Conservation (phyloP, 2,797 vertebrate genomes). For the Chlorospingus semifuscus region DNA sequence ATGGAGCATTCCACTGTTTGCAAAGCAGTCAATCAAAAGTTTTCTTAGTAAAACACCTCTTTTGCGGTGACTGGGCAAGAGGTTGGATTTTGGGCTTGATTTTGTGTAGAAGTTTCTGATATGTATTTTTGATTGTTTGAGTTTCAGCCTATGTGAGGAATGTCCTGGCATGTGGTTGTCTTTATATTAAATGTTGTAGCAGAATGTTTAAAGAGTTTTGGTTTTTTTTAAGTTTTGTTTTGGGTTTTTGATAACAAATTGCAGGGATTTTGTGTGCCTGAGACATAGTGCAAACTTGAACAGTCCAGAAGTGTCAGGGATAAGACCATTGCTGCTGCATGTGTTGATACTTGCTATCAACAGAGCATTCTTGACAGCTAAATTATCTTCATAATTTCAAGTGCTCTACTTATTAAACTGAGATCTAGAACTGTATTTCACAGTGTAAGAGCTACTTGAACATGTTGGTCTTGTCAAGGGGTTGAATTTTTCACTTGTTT, state of each 20-base stretch:
- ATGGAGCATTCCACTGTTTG: neutral
- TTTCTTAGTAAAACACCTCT: neutral
- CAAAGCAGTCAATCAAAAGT: neutral
- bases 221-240: neutral
- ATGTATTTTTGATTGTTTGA: neutral
- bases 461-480: neutral
- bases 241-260: neutral
- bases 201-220: neutral
- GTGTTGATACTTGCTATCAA: neutral
- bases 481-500: neutral
- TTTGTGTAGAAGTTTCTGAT: neutral
- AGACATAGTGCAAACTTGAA: neutral
- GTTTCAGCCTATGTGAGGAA: neutral
- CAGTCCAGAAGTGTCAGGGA: neutral
- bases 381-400: neutral
- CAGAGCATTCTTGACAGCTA: neutral
- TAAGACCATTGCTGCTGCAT: neutral
- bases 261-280: neutral
- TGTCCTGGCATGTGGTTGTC: neutral
- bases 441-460: neutral
- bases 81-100: neutral
- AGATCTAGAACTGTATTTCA: neutral
- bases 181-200: neutral
- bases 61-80: neutral
- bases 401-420: neutral